Conservation (phyloP, 1,140 invertebrate genomes). For the Daktulosphaira vitifoliae region DNA sequence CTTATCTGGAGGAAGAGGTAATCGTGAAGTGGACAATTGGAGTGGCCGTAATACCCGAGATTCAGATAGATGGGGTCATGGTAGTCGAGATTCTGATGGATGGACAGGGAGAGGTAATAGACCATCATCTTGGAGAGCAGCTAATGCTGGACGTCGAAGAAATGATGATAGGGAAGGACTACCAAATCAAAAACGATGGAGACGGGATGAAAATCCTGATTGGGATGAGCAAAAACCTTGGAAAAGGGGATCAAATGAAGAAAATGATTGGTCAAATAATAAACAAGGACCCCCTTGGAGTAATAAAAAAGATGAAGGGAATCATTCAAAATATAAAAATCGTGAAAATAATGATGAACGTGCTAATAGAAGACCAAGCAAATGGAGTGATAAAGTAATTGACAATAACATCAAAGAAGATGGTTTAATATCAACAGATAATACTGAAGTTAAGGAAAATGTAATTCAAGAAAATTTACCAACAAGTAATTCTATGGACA, state of each 20-base stretch:
- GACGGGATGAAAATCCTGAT: slow-evolving; percentile 23
- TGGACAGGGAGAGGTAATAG: slow-evolving; percentile 7
- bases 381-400: slow-evolving; percentile 18
- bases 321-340: slow-evolving; percentile 4
- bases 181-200: slow-evolving; percentile 25
- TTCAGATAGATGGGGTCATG: slow-evolving; percentile 16
- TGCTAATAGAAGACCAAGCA: slow-evolving; percentile 16
- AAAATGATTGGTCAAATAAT: slow-evolving; percentile 7
- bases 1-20: neutral
- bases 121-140: slow-evolving; percentile 3
- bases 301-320: slow-evolving; percentile 2
- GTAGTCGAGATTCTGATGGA: slow-evolving; percentile 13
- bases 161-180: slow-evolving; percentile 14
- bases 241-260: slow-evolving; percentile 20
- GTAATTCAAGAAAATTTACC: neutral
- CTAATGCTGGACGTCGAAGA: neutral
- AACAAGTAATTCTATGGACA: slow-evolving; percentile 14
- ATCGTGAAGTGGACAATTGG: slow-evolving; percentile 21
- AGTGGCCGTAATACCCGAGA: slow-evolving; percentile 4
- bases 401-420: slow-evolving; percentile 14
- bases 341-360: slow-evolving; percentile 21
- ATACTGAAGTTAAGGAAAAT: neutral
- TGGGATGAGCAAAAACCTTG: slow-evolving; percentile 25
- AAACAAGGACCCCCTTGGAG: slow-evolving; percentile 1
- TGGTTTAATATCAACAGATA: slow-evolving; percentile 1